Evolutionary conservation across 2,113 vertebrate species (phyloP).

Genomic region (mouse (Mus musculus)): GRCm39 chrX:132857001-132857500

Average conservation of each 20-base stretch:
- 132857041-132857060: neutral
- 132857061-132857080: neutral
- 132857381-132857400: neutral
- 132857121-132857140: neutral
- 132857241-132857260: neutral
- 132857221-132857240: neutral
- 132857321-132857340: neutral
- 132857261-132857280: neutral
- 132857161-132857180: neutral
- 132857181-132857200: neutral
- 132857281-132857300: neutral
- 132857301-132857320: too few relatives aligned
- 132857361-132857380: neutral
- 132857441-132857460: neutral
- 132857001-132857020: neutral
- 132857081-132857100: neutral
- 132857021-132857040: neutral
- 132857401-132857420: neutral
- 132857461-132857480: neutral
- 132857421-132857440: neutral
- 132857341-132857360: neutral
- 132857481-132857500: neutral
- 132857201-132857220: neutral
- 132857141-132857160: neutral
- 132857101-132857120: neutral